A percentile compares a stretch with the other conserved stretches of the same genome.
Conservation (phyloP, 2,888 invertebrate genomes). For the Agrotis ipsilon region DNA sequence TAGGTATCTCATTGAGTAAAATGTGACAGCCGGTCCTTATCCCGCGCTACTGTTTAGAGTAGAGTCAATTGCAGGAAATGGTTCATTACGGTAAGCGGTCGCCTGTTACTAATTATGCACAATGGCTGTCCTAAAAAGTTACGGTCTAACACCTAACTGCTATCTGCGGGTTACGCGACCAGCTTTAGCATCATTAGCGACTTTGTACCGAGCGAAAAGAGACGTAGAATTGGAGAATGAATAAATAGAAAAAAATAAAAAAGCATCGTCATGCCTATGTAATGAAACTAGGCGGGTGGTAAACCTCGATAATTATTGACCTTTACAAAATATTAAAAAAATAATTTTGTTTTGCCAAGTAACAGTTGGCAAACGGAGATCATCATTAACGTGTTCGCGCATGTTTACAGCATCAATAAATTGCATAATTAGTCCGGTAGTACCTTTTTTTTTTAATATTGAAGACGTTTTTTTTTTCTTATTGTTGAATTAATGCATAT, state of each 20-base stretch:
- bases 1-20: constrained; percentile 5
- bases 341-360: too few species aligned
- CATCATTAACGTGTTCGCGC: too few species aligned
- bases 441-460: too few species aligned
- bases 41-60: constrained; percentile 16
- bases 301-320: background rate
- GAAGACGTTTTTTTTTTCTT: too few species aligned
- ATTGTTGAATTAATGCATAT: too few species aligned
- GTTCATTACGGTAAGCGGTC: constrained; percentile 49
- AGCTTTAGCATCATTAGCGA: constrained; percentile 40
- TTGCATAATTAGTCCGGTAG: too few species aligned
- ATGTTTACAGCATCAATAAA: too few species aligned
- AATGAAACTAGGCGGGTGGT: background rate
- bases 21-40: constrained; percentile 20
- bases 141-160: constrained; percentile 44
- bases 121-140: constrained; percentile 50
- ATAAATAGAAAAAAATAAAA: constrained; percentile 16
- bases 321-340: background rate
- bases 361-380: too few species aligned
- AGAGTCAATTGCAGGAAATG: constrained; percentile 53
- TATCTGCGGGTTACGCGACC: constrained; percentile 34
- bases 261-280: background rate
- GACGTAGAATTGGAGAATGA: background rate
- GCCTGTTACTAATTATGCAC: constrained; percentile 50
- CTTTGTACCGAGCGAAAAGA: constrained; percentile 22